phyloP scores from a whole-genome alignment of 1,140 invertebrate species.

The Marisa cornuarietis region DNA sequence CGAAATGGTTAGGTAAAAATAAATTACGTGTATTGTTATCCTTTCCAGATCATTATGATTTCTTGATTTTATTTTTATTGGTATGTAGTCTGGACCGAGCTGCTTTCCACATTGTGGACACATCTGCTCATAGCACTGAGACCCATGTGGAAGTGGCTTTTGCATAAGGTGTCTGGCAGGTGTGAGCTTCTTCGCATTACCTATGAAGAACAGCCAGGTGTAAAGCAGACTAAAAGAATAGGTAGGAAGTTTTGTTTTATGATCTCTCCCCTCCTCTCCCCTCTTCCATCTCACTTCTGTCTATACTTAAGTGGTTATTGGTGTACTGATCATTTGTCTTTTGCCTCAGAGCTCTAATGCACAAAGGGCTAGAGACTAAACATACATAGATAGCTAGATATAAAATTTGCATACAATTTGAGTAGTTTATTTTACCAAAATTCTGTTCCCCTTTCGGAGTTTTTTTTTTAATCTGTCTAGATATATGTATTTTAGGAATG shows the following conservation, averaged over 20 bases:
- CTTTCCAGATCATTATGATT: background rate
- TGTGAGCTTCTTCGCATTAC: slow-evolving; percentile 93
- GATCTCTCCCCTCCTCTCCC: no score
- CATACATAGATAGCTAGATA: no score
- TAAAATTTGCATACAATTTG: no score
- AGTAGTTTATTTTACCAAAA: no score
- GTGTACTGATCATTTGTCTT: no score
- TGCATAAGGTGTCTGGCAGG: slow-evolving; percentile 83
- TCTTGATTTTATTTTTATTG: slow-evolving; percentile 5
- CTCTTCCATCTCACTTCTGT: no score
- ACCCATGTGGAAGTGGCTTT: slow-evolving; percentile 81
- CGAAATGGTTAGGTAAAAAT: no score
- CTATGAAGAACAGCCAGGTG: slow-evolving; percentile 81
- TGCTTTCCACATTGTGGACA: slow-evolving; percentile 40
- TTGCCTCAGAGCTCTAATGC: no score
- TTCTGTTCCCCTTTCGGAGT: background rate
- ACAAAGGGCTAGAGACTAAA: no score
- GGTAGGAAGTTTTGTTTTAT: slow-evolving; percentile 66
- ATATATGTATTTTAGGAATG: background rate
- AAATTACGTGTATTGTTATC: background rate
- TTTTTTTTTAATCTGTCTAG: background rate
- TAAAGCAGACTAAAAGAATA: slow-evolving; percentile 75
- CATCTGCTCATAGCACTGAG: slow-evolving; percentile 48
- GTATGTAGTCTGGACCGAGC: slow-evolving; percentile 42
- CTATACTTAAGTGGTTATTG: no score